Evolutionary conservation across 2,113 vertebrate species (phyloP), one percentile per base, ranked within the genome.

Genomic region (Maccullochella peelii): DNA sequence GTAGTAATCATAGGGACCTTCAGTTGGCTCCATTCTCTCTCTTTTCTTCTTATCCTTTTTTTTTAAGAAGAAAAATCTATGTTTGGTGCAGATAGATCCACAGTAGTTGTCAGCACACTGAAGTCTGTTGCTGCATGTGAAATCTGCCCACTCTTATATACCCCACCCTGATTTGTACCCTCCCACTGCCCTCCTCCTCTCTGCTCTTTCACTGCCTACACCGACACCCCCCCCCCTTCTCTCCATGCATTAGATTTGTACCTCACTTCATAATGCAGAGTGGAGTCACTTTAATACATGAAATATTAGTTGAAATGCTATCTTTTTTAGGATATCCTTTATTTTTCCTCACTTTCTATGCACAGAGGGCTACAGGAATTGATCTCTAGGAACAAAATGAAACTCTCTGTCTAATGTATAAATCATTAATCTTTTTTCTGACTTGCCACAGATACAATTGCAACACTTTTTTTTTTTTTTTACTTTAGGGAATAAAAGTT

Each of bases 121-220:
- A 36, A 61, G 73, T 91, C 85, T 93, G 86, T 89, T 82, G 89
- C 69, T 70, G 3, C 81, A 65, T 73, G 73, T 81, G 77, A 78
- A 49, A 78, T 80, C 86, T 55, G 83, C 57, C 75, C 20, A 69
- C 33, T 80, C 86, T 95, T 95, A 84, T 93, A 95, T 95, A 94
- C 80, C 73, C 65, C 86, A 36, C 44, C 27, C 54, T 9, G 55
- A 25, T 71, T 74, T 38, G 65, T 54, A n/a, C 67, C 90, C 82
- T 89, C 83, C 62, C 69, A 47, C 69, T 71, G 44, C 68, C 70
- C 73, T 77, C 84, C 84, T 61, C 68, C 76, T 44, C 68, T 30
- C 57, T 33, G 49, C 72, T 82, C 80, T 58, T 67, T 62, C 73
- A 59, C 82, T 79, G 73, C 15, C 18, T 38, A 79, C 85, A 77